Percentiles rank a stretch among this genome's conserved stretches.
These are phyloP conservation scores for Hirtodrosophila cameraria DNA, from an alignment of 2,888 invertebrate species.

Conservation along the genomic window DNA sequence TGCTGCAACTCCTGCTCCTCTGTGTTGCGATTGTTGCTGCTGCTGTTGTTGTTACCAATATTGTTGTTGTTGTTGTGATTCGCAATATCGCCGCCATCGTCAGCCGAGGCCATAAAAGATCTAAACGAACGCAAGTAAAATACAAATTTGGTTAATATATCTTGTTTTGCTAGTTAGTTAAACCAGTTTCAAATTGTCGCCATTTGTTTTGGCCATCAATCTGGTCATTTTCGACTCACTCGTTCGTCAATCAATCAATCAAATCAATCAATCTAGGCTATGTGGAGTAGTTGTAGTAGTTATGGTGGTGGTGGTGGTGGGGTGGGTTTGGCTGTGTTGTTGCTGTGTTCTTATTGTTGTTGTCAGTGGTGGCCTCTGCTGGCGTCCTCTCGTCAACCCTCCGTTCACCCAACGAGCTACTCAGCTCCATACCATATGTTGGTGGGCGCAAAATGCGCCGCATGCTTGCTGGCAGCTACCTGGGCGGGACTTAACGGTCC, in stretches of 20 bases:
- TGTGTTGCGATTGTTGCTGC: conserved; percentile 56
- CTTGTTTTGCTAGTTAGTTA: neutral
- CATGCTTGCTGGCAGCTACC: conserved; percentile 84
- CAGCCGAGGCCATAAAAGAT: conserved; percentile 80
- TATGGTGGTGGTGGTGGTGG: conserved; percentile 29
- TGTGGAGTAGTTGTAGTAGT: conserved; percentile 41
- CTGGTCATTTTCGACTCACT: conserved; percentile 79
- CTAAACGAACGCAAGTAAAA: conserved; percentile 40
- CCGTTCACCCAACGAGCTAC: conserved; percentile 69
- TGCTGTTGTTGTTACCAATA: conserved; percentile 47
- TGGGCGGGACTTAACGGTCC: conserved; percentile 84
- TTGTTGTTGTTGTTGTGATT: conserved; percentile 24
- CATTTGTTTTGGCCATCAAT: conserved; percentile 28
- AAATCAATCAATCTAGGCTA: conserved; percentile 45
- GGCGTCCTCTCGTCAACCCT: conserved; percentile 52
- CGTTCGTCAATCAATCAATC: conserved; percentile 73
- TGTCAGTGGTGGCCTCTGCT: conserved; percentile 31
- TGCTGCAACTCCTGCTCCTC: conserved; percentile 55
- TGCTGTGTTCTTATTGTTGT: conserved; percentile 31
- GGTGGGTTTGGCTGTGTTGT: conserved; percentile 25
- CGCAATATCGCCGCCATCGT: conserved; percentile 40
- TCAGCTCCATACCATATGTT: conserved; percentile 85
- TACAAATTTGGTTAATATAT: conserved; percentile 9
- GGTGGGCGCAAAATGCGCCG: conserved; percentile 84
- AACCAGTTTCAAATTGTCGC: conserved; percentile 43